Percentiles rank a stretch among this genome's conserved stretches.
Evolutionary conservation across 2,888 invertebrate genomes (phyloP).

Genomic region (Sympetrum striolatum): DNA sequence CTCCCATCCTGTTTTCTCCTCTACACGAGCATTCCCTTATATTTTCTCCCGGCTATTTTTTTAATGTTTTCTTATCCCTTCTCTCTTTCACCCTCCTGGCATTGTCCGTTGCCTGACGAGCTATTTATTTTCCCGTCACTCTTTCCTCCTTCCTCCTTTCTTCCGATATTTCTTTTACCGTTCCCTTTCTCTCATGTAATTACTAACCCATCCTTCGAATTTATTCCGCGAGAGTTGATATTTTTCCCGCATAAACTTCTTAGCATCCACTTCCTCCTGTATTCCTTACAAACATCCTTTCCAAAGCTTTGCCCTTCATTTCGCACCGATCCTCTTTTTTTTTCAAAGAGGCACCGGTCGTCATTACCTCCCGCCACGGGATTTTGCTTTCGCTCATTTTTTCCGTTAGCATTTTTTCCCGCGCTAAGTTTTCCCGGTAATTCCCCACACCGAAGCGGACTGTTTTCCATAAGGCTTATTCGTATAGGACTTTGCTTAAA

Average conservation of each 20-base stretch:
- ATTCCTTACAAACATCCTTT: background rate
- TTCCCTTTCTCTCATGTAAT: background rate
- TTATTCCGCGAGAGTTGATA: background rate
- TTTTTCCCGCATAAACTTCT: background rate
- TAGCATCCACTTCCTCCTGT: background rate
- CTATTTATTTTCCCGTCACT: background rate
- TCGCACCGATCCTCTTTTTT: background rate
- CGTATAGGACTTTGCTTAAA: background rate
- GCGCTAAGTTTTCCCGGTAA: background rate
- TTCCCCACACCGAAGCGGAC: background rate
- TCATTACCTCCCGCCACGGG: background rate
- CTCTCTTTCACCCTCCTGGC: background rate
- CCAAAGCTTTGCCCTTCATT: background rate
- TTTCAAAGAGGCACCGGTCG: background rate
- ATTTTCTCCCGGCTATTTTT: too few species aligned
- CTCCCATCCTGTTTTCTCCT: background rate
- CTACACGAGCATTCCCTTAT: background rate
- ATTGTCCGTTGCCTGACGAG: background rate
- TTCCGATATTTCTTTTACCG: background rate
- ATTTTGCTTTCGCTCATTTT: background rate
- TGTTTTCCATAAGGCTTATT: background rate
- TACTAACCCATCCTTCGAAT: background rate
- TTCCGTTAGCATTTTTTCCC: background rate
- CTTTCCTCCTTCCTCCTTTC: background rate
- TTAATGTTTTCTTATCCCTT: background rate